A percentile compares a stretch with the other conserved stretches of the same genome.
Evolutionary conservation across 2,797 vertebrate species (phyloP).

Genomic region (Etheostoma nigrum): DNA sequence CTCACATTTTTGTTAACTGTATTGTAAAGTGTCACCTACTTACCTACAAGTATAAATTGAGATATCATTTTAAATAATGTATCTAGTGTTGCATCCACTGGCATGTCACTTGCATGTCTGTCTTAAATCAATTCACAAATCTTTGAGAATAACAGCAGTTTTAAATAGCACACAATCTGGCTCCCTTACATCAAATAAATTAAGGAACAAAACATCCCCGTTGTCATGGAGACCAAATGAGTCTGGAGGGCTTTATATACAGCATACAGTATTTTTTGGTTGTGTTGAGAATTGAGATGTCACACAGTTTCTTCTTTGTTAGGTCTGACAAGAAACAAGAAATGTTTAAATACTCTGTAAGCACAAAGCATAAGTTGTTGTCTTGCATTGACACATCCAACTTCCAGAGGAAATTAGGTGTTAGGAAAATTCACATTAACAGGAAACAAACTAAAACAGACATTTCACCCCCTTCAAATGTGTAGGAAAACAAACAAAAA

Average conservation of each 20-base stretch:
- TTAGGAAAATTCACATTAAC: background rate
- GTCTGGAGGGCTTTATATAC: slow-evolving; percentile 55
- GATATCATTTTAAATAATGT: background rate
- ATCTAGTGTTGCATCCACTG: background rate
- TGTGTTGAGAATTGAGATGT: slow-evolving; percentile 29
- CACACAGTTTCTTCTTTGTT: background rate
- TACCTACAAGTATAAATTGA: slow-evolving; percentile 1
- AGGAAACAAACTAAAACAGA: background rate
- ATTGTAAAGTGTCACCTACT: background rate
- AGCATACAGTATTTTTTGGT: slow-evolving; percentile 44
- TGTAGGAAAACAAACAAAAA: background rate
- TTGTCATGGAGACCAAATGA: slow-evolving; percentile 75
- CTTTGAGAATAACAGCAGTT: slow-evolving; percentile 3
- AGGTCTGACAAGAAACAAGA: background rate
- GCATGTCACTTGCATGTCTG: background rate
- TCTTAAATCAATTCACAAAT: background rate
- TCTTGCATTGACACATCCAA: background rate
- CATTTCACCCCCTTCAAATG: background rate
- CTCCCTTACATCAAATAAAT: slow-evolving; percentile 43
- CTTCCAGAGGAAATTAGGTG: background rate
- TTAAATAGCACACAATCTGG: slow-evolving; percentile 36
- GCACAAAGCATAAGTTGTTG: background rate
- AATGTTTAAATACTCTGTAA: background rate
- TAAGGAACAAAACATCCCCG: slow-evolving; percentile 45
- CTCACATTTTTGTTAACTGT: background rate